A percentile compares a stretch with the other conserved stretches of the same genome.
phyloP scores from a whole-genome alignment of 2,888 invertebrate genomes.

The Nephrotoma guestfalica region DNA sequence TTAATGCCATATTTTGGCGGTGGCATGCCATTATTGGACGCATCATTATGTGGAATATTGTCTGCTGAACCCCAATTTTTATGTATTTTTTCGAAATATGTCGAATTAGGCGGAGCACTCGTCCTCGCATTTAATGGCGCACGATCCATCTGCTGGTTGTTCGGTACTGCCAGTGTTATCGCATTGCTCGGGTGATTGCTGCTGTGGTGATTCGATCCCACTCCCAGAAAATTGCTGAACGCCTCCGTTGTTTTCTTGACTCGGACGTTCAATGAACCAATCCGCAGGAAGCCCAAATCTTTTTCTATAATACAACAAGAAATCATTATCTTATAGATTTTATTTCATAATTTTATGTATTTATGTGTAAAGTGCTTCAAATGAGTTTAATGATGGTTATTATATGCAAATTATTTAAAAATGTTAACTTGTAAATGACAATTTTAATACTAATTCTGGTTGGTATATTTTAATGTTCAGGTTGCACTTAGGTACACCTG shows the following conservation, averaged over 20 bases:
- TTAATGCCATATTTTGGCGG: constrained; percentile 55
- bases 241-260: constrained; percentile 88
- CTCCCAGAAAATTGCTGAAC: constrained; percentile 79
- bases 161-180: constrained; percentile 5
- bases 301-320: constrained; percentile 54
- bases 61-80: constrained; percentile 87
- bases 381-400: neutral
- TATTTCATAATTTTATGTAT: neutral
- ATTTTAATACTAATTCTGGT: neutral
- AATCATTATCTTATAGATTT: neutral
- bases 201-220: constrained; percentile 38
- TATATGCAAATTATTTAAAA: neutral
- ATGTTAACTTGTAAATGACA: neutral
- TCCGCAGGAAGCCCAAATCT: constrained; percentile 78
- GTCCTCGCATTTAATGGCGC: constrained; percentile 22
- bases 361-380: neutral
- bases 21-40: constrained; percentile 39
- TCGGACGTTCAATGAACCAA: constrained; percentile 81
- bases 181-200: constrained; percentile 15
- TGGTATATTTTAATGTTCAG: neutral
- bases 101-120: constrained; percentile 22
- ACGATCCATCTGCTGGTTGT: constrained; percentile 10
- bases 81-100: constrained; percentile 51
- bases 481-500: neutral
- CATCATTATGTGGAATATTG: constrained; percentile 52